Evolutionary conservation across 1,140 invertebrate genomes (phyloP).

Genomic region (Drosophila baimaii): DNA sequence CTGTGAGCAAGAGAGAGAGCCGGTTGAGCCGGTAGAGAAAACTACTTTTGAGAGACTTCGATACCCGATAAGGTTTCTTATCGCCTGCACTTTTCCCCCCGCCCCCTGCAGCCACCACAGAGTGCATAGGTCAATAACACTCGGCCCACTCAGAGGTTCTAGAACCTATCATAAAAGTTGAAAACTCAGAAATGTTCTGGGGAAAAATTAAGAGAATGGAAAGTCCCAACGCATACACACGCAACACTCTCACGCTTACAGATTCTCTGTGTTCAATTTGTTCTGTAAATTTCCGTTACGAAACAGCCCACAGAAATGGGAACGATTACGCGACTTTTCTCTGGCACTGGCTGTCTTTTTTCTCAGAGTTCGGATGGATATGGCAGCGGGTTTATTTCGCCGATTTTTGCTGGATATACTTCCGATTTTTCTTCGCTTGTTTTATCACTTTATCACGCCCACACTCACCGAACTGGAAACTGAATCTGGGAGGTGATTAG

Average conservation of each 20-base stretch:
- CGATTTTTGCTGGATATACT: conserved; percentile 17
- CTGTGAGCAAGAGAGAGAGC: conserved; percentile 13
- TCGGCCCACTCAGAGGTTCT: conserved; percentile 19
- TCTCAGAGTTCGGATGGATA: neutral
- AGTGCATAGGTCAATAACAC: conserved; percentile 67
- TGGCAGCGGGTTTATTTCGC: neutral
- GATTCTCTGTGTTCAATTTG: conserved; percentile 2
- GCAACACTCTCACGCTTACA: conserved; percentile 25
- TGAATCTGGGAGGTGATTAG: conserved; percentile 59
- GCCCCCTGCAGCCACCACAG: neutral
- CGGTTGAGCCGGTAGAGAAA: conserved; percentile 54
- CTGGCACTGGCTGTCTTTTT: conserved; percentile 13
- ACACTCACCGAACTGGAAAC: conserved; percentile 78
- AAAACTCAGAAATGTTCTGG: neutral
- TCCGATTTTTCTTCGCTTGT: neutral
- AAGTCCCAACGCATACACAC: conserved; percentile 20
- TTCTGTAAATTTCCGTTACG: conserved; percentile 67
- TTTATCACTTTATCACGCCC: conserved; percentile 40
- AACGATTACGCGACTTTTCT: conserved; percentile 39
- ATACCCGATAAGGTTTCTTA: conserved; percentile 60
- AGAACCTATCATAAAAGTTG: conserved; percentile 47
- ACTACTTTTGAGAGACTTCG: conserved; percentile 34
- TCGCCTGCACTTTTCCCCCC: conserved; percentile 23
- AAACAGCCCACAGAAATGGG: conserved; percentile 50
- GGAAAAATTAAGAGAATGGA: conserved; percentile 1